Evolutionary conservation across 2,797 vertebrate species (phyloP), one percentile per base, ranked within the genome.

Genomic region (Pseudomugil gertrudae): DNA sequence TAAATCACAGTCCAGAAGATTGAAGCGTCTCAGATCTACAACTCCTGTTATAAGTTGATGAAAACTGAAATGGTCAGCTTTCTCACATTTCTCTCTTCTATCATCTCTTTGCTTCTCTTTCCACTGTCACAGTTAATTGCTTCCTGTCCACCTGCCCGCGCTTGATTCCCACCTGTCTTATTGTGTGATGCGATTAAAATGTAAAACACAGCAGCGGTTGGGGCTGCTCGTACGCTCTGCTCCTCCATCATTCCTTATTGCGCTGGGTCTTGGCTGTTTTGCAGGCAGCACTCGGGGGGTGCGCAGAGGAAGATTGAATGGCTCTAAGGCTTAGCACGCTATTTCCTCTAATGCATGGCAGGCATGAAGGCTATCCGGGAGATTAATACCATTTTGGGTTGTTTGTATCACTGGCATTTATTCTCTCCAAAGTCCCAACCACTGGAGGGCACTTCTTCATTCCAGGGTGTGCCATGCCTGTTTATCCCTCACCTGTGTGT

Each of bases 141-240:
- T 81, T 76, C 73, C 69, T 47, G 60, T 83, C 75, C 81, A 82
- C 78, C 86, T 83, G 84, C 64, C 69, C 32, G 36, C 33, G 5
- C 76, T 70, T 83, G 85, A 86, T 83, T 88, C 87, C 81, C 76
- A 78, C 86, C 85, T 79, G 79, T 81, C 84, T 81, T 79, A 87
- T 92, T 90, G 87, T 91, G 87, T 84, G 80, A 90, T 87, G 81
- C 89, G 90, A 92, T 92, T 92, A 92, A 93, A 91, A 92, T 92
- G 89, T 90, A 89, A 90, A 91, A 74, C 29, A 57, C 84, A 61
- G 75, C 70, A 27, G 82, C 55, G 78, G 84, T 83, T 79, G 82
- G 60, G 73, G 70, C 85, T 70, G 71, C 65, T 43, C 9, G 60
- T 30, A 29, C 56, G 7, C 75, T 66, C 45, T 2, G 33, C 81